Evolutionary conservation across 2,888 invertebrate species (phyloP), one percentile per base, ranked within the genome.

Genomic region (Nysson spinosus): DNA sequence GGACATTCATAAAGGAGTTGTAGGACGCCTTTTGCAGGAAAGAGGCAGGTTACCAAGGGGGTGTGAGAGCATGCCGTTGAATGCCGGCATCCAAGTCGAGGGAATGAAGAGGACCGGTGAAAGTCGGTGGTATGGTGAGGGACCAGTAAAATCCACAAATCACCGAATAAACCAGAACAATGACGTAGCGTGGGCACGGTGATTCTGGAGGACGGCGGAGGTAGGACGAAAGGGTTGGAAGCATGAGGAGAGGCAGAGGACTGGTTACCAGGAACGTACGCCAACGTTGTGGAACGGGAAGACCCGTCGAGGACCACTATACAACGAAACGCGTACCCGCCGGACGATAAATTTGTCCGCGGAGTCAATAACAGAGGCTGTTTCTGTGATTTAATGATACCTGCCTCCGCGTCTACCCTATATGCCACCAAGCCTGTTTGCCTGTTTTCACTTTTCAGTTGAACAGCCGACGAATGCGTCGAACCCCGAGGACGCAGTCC

Each of bases 81-180:
- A n/a, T n/a, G n/a, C n/a, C 14, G n/a, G 20, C 11, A 3, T 2
- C 9, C 1, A 9, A 19, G 0, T 7, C 37, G 37, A 37, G 12
- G 5, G 16, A 4, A 5, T 9, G 34, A 24, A 28, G 20, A 39
- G 49, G 24, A 12, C 6, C 4, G 32, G 11, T 9, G 49, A 12
- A 16, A 14, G n/a, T n/a, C n/a, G 34, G n/a, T 14, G 26, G 20
- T 14, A 19, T 7, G 42, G 50, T 52, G 63, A 62, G 75, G 64
- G 65, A 76, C 73, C 69, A 78, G 81, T 83, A 83, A 84, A 85
- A 84, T 85, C 84, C 84, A 85, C 85, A 85, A 86, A 86, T 86
- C 86, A 86, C 85, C 84, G 84, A 84, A 86, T 85, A 85, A 85
- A 85, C 82, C 82, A 83, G 83, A 86, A 86, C 86, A 86, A 86